Evolutionary conservation across 2,888 invertebrate species (phyloP).

Genomic region (Drosophila neutralis): DNA sequence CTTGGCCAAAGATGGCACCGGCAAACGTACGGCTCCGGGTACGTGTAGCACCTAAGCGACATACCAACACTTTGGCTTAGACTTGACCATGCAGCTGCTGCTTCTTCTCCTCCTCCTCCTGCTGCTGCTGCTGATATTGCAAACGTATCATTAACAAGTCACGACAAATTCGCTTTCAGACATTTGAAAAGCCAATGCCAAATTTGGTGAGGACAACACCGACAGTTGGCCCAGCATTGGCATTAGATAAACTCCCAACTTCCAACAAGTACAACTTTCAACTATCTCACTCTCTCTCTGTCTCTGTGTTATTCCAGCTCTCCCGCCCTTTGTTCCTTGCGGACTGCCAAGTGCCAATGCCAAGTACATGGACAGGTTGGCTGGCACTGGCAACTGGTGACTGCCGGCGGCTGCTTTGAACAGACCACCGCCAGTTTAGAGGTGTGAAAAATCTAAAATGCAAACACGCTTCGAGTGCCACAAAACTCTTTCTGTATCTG

Average conservation of each 20-base stretch:
- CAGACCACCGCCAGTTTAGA: conserved; percentile 66
- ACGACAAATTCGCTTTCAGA: conserved; percentile 81
- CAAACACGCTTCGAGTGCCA: conserved; percentile 65
- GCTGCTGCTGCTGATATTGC: conserved; percentile 15
- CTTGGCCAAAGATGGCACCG: conserved; percentile 73
- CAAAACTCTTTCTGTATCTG: conserved; percentile 18
- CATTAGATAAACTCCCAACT: conserved; percentile 73
- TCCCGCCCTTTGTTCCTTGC: conserved; percentile 26
- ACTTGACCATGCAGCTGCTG: conserved; percentile 40
- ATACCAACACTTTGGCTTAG: conserved; percentile 72
- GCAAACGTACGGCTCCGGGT: conserved; percentile 7
- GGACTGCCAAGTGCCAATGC: conserved; percentile 61
- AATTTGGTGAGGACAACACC: conserved; percentile 72
- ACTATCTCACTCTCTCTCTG: neutral
- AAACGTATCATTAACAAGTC: conserved; percentile 83
- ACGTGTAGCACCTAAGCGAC: conserved; percentile 73
- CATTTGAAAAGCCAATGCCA: conserved; percentile 76
- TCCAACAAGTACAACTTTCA: conserved; percentile 27
- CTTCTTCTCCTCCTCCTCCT: neutral
- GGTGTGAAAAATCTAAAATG: conserved; percentile 81
- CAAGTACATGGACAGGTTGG: conserved; percentile 65
- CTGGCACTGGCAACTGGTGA: conserved; percentile 26
- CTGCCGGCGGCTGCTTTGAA: conserved; percentile 77
- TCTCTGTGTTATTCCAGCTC: neutral
- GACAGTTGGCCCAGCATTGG: conserved; percentile 49